These are phyloP conservation scores for Escarpia spicata DNA, from an alignment of 2,888 invertebrate species.

Conservation along the genomic window DNA sequence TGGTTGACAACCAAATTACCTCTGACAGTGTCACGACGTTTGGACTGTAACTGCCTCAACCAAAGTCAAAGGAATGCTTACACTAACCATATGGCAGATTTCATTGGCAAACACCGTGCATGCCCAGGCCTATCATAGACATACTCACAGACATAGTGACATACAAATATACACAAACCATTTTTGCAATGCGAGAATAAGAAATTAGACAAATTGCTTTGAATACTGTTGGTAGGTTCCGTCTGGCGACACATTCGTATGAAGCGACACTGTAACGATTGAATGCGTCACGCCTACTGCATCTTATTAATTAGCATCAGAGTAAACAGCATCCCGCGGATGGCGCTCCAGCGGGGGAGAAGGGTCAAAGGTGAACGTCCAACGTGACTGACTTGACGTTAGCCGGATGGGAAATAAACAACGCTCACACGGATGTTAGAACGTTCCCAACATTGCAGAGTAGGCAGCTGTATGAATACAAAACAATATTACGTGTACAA, in stretches of 20 bases:
- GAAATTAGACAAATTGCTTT: not conserved
- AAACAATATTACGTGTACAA: not conserved
- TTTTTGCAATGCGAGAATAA: not conserved
- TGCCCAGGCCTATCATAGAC: not conserved
- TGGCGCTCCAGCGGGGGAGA: not conserved
- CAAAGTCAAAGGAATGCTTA: not conserved
- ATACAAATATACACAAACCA: not conserved
- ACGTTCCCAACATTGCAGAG: not conserved
- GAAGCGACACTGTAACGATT: not conserved
- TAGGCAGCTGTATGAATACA: not conserved
- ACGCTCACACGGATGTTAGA: not conserved
- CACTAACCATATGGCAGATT: not conserved
- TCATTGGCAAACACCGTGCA: too few species aligned
- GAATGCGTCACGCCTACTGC: not conserved
- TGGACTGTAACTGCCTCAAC: not conserved
- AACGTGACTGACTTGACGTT: not conserved
- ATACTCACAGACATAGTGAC: not conserved
- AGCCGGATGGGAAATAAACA: not conserved
- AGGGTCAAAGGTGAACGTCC: constrained; percentile 9
- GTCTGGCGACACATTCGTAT: not conserved
- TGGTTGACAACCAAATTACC: too few species aligned
- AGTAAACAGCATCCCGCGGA: not conserved
- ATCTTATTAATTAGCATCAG: not conserved
- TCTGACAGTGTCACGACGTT: not conserved
- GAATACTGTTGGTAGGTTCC: not conserved